Evolutionary conservation across 2,113 vertebrate genomes (phyloP), one percentile per base, ranked within the genome.

Genomic region (Toxostoma redivivum): DNA sequence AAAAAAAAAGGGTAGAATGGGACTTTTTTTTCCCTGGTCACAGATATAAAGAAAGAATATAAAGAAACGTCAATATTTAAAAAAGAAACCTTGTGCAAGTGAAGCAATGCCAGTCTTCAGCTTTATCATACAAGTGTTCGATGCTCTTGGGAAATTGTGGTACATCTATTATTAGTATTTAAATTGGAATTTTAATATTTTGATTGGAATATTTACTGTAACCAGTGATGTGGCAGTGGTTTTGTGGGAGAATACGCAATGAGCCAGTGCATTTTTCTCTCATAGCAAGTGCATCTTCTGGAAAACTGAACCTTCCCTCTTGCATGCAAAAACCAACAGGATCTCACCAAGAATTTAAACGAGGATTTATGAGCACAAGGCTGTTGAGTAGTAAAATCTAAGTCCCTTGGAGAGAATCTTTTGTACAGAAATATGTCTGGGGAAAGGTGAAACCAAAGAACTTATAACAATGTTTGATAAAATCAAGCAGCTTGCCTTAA

Each of bases 71-170:
- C 3, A 6, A 2, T 19, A 5, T 50, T 88, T n/a, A 10, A 18
- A 23, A 61, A 35, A 42, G 16, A 47, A 54, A 20, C 15, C 6
- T 65, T 35, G 8, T 54, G 67, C 50, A 58, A 66, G 24, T 90
- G 47, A 20, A 45, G 5, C 7, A 44, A 13, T 78, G 11, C 56
- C 17, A 17, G 28, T 40, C 28, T 84, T 72, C 23, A 28, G 4
- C 10, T 47, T 62, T 16, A 40, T 6, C 0, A 3, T 51, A 2
- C 4, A 23, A 15, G 24, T 25, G 7, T 48, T 83, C 8, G 19
- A 0, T 0, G 0, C 9, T 73, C 4, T 2, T 12, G 37, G 31
- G 27, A 51, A 44, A 42, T 27, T 60, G 53, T 7, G 2, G 3
- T 24, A 6, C 15, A 19, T 8, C 13, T 72, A 4, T 44, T 44